Percentiles rank a stretch among this genome's conserved stretches.
These are phyloP conservation scores for Drosophila flavopinicola DNA, from an alignment of 2,888 invertebrate species.

Conservation along the genomic window DNA sequence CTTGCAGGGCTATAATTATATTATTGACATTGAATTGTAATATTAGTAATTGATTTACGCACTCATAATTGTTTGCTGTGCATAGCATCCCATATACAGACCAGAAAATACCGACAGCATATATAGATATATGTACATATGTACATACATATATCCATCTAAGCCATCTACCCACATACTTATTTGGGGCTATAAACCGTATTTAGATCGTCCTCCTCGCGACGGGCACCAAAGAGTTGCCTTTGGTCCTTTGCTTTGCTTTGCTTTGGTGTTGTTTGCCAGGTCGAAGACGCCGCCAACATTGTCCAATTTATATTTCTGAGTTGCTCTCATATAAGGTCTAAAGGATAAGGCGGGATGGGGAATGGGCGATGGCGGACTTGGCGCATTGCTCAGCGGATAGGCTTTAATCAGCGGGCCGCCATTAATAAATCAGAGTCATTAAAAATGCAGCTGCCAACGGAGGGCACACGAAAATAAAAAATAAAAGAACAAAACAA, in stretches of 20 bases:
- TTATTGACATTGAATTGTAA: too few relatives aligned
- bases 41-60: too few relatives aligned
- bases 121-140: too few relatives aligned
- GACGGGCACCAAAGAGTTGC: not conserved
- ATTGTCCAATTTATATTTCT: conserved; percentile 74
- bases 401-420: conserved; percentile 82
- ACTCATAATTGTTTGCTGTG: conserved; percentile 1
- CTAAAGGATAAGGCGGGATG: not conserved
- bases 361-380: not conserved
- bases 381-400: conserved; percentile 42
- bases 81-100: not conserved
- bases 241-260: too few relatives aligned
- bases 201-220: conserved; percentile 50
- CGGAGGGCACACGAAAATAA: conserved; percentile 21
- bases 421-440: conserved; percentile 84
- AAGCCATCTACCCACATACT: conserved; percentile 11
- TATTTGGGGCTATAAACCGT: conserved; percentile 50
- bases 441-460: conserved; percentile 83
- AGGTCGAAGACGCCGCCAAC: conserved; percentile 65
- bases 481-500: conserved; percentile 14
- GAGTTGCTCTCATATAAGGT: conserved; percentile 34
- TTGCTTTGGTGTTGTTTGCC: conserved; percentile 28
- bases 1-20: too few relatives aligned
- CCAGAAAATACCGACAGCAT: too few relatives aligned
- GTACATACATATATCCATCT: not conserved